A percentile compares a stretch with the other conserved stretches of the same genome.
Evolutionary conservation across 2,888 invertebrate species (phyloP).

Genomic region (Tachina fera): DNA sequence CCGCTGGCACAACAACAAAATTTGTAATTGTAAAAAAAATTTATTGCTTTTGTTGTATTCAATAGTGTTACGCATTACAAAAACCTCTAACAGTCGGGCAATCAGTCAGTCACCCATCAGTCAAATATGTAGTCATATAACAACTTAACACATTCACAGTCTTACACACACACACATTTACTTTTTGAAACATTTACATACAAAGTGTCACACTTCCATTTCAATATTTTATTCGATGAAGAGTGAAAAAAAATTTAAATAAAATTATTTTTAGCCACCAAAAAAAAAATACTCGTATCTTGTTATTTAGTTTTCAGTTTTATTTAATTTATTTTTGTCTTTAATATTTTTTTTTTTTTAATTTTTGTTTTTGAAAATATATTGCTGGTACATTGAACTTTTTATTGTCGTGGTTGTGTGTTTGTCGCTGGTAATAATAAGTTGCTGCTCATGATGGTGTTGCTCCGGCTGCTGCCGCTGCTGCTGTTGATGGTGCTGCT

Average conservation of each 20-base stretch:
- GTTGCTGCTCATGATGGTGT: background rate
- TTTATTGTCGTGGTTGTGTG: slow-evolving; percentile 32
- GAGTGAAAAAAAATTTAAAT: background rate
- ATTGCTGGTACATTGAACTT: slow-evolving; percentile 62
- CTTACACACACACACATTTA: background rate
- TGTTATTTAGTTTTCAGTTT: slow-evolving; percentile 49
- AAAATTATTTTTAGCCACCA: slow-evolving; percentile 51
- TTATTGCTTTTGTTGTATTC: slow-evolving; percentile 6
- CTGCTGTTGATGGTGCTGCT: background rate
- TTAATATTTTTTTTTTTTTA: slow-evolving; percentile 15
- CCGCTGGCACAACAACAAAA: slow-evolving; percentile 15
- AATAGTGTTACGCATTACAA: slow-evolving; percentile 41
- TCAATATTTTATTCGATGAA: slow-evolving; percentile 31
- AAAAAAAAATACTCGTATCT: slow-evolving; percentile 4
- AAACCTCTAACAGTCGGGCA: slow-evolving; percentile 37
- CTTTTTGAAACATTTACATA: background rate
- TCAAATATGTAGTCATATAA: background rate
- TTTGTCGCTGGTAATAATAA: slow-evolving; percentile 45
- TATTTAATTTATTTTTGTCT: slow-evolving; percentile 36
- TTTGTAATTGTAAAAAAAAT: slow-evolving; percentile 30
- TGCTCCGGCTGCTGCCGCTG: slow-evolving; percentile 21
- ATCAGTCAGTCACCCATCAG: slow-evolving; percentile 27
- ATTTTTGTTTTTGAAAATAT: slow-evolving; percentile 10
- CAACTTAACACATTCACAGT: slow-evolving; percentile 10
- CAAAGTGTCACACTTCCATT: slow-evolving; percentile 19